Evolutionary conservation across 2,797 vertebrate species (phyloP).

Genomic region (Vultur gryphus): DNA sequence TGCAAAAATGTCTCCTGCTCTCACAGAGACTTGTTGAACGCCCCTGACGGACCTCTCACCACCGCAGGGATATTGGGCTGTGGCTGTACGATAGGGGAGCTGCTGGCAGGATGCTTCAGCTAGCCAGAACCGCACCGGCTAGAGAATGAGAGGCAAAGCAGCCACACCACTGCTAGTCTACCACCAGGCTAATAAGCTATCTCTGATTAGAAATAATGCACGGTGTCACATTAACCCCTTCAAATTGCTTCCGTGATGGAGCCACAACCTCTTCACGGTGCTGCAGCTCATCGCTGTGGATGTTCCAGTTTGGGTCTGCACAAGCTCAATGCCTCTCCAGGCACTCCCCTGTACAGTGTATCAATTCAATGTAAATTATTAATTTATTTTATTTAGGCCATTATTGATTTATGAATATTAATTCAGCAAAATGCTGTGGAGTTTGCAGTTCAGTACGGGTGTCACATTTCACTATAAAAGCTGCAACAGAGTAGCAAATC

Average conservation of each 20-base stretch:
- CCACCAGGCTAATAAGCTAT: neutral
- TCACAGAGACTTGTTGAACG: neutral
- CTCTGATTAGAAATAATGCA: neutral
- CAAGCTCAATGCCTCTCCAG: neutral
- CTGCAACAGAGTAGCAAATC: neutral
- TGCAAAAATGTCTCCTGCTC: neutral
- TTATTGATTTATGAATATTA: neutral
- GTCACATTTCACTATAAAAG: neutral
- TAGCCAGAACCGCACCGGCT: neutral
- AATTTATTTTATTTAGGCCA: neutral
- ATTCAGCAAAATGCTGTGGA: neutral
- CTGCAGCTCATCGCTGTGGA: neutral
- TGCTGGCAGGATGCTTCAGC: neutral
- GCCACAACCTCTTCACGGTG: neutral
- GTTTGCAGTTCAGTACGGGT: neutral
- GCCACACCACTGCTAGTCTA: neutral
- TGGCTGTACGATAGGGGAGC: neutral
- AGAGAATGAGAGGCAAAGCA: neutral
- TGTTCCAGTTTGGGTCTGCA: neutral
- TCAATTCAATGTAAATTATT: neutral
- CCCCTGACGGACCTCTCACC: neutral
- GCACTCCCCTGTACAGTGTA: neutral
- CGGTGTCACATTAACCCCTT: neutral
- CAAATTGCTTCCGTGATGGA: neutral
- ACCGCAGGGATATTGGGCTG: accelerated